Evolutionary conservation across 1,140 invertebrate genomes (phyloP).

Genomic region (Daktulosphaira vitifoliae): DNA sequence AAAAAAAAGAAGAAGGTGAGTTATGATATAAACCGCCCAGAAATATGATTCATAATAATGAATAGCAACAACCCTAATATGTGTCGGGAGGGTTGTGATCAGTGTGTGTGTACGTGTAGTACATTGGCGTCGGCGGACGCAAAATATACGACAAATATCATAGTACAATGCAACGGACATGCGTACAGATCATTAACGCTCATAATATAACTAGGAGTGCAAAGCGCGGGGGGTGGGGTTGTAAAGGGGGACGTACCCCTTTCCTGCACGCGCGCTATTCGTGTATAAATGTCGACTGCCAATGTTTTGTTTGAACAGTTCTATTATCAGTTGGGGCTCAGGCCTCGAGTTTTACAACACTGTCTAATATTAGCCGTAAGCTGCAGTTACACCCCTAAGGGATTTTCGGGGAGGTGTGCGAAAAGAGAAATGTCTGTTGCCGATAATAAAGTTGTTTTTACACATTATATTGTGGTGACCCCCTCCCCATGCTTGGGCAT

Average conservation of each 20-base stretch:
- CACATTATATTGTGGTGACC: conserved; percentile 14
- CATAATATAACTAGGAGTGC: neutral
- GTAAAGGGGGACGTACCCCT: neutral
- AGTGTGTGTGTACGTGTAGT: neutral
- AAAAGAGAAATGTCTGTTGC: neutral
- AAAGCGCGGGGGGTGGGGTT: neutral
- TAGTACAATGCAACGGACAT: conserved; percentile 10
- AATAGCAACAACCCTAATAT: conserved; percentile 21
- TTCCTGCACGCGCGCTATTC: neutral
- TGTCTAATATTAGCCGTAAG: too few species aligned
- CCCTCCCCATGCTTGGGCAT: neutral
- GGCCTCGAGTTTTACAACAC: too few species aligned
- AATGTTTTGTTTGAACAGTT: neutral
- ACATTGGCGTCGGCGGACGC: conserved; percentile 2
- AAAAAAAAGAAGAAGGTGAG: conserved; percentile 12
- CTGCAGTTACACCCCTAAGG: too few species aligned
- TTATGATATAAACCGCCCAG: conserved; percentile 34
- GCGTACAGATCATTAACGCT: conserved; percentile 30
- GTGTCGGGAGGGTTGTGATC: conserved; percentile 3
- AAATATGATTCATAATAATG: conserved; percentile 31
- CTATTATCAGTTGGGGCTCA: neutral
- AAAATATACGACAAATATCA: conserved; percentile 13
- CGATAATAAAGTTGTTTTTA: conserved; percentile 30
- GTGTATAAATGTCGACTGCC: neutral
- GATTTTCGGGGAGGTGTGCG: too few species aligned